Base-by-base conservation (phyloP, 1,140 invertebrate species). In the Hesperophylax magnus region DNA sequence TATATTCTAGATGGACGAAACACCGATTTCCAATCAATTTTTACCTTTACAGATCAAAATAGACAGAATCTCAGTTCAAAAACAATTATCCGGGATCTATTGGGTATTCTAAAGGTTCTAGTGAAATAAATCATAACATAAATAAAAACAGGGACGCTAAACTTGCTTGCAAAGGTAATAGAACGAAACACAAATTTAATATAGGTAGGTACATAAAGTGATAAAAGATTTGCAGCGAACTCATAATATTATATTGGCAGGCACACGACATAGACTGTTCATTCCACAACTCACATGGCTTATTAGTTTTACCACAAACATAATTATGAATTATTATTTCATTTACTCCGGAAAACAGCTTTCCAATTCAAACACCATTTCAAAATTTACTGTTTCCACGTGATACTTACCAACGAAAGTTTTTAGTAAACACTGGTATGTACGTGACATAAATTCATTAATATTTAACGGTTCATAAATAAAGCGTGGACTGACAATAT, bases 1-100 rank as follows among this genome's bases (percentile, higher is more conserved):
- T 75, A 79, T 75, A 83, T 53, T 77, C 20, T 63, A 81, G 31
- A 54, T 27, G 54, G 52, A 53, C n/a, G 47, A 72, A 71, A 72
- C 18, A 9, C 31, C 27, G 63, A 67, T 27, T 27, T 67, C 18
- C 63, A 67, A n/a, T 27, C 22, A 34, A n/a, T 67, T 34, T 34
- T 27, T 3, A 31, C 7, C 63, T 17, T 34, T 31, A n/a, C 17
- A 34, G 24, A 67, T 67, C 17, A 31, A 67, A 67, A 34, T 34
- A 8, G 63, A n/a, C 17, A 27, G 63, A 67, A 67, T 27, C 31
- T 34, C 63, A 39, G 22, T 67, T 31, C 11, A 27, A 67, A 67
- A 67, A 8, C 14, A 31, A 67, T 27, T 67, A 27, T 67, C 27
- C n/a, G 63, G 63, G 27, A 31, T 61, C 58, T 61, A 61, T 22